A percentile compares a stretch with the other conserved stretches of the same genome.
These are phyloP conservation scores for Sinhomidia bicolor DNA, from an alignment of 2,888 invertebrate species.

Conservation along the genomic window DNA sequence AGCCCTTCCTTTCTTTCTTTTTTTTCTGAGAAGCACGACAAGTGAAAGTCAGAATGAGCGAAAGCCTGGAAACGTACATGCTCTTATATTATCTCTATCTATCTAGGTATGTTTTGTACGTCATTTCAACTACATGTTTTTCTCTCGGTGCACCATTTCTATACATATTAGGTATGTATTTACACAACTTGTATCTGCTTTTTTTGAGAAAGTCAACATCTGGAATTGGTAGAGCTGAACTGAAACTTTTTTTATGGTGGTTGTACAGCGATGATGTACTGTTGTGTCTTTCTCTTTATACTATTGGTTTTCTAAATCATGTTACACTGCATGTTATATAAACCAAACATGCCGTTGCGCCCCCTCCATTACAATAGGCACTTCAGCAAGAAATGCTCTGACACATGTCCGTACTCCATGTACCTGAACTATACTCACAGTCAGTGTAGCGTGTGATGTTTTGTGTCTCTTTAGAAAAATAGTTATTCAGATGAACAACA, in stretches of 20 bases:
- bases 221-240: conserved; percentile 64
- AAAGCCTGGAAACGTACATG: neutral
- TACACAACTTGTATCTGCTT: neutral
- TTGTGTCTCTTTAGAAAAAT: conserved; percentile 45
- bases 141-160: conserved; percentile 9
- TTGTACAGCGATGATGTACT: neutral
- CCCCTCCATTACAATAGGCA: neutral
- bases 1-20: conserved; percentile 37
- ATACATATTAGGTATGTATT: neutral
- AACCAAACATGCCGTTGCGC: neutral
- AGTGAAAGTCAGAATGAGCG: conserved; percentile 44
- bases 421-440: conserved; percentile 4
- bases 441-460: conserved; percentile 50
- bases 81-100: too few relatives aligned
- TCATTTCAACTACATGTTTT: too few relatives aligned
- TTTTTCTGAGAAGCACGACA: conserved; percentile 21
- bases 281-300: neutral
- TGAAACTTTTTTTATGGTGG: conserved; percentile 6
- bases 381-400: neutral
- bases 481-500: conserved; percentile 61
- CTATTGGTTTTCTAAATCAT: neutral
- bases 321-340: neutral
- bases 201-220: conserved; percentile 74
- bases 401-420: neutral
- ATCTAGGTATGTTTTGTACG: too few relatives aligned